These are phyloP conservation scores for Thymallus thymallus DNA, from an alignment of 2,113 vertebrate genomes.

Conservation along the genomic window DNA sequence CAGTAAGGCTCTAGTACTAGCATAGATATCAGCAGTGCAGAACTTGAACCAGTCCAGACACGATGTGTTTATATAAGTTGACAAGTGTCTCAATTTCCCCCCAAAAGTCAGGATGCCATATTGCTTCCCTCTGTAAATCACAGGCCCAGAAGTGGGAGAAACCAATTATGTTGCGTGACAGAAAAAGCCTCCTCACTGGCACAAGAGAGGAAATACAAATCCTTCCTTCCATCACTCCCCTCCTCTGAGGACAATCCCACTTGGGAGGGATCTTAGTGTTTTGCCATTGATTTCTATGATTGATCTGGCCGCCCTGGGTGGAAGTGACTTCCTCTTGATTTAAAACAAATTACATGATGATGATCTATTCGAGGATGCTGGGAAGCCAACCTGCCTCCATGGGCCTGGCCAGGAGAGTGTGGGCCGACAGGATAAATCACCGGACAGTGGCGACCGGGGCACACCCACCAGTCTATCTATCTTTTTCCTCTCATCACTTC, in stretches of 20 bases:
- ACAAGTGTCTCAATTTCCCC: no score
- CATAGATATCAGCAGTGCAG: no score
- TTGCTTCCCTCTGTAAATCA: constrained; percentile 49
- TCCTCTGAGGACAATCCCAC: constrained; percentile 27
- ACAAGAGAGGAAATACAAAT: neutral
- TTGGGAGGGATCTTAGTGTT: constrained; percentile 42
- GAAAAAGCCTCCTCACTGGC: constrained; percentile 25
- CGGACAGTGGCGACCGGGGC: no score
- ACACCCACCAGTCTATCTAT: neutral
- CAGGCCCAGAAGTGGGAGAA: constrained; percentile 23
- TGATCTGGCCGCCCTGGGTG: constrained; percentile 44
- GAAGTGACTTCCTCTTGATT: constrained; percentile 59
- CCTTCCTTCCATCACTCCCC: constrained; percentile 20
- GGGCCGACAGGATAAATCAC: constrained; percentile 39
- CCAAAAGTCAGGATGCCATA: neutral
- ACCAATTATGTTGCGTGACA: constrained; percentile 48
- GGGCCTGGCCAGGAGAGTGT: neutral
- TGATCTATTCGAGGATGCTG: constrained; percentile 49
- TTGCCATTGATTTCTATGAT: constrained; percentile 58
- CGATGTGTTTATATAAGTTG: no score
- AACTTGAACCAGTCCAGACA: no score
- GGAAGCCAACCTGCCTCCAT: constrained; percentile 25
- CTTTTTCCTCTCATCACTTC: neutral
- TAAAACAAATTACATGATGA: constrained; percentile 62
- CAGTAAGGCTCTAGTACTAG: no score